Percentiles rank a stretch among this genome's conserved stretches.
Conservation (phyloP, 2,888 invertebrate species). For the Zeuzera pyrina region DNA sequence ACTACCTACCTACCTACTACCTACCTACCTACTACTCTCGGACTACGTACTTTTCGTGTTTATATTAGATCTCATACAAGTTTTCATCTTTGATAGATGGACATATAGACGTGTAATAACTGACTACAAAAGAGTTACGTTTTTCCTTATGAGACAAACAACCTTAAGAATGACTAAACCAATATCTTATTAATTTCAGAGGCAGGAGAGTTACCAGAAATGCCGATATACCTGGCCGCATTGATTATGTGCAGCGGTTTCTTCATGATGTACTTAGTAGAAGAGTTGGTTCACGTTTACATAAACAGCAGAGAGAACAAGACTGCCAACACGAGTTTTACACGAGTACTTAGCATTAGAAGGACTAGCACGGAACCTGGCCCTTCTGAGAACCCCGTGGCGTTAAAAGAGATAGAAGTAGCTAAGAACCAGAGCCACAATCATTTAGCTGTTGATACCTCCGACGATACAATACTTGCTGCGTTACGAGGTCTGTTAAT, state of each 20-base stretch:
- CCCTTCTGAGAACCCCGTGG: conserved; percentile 1
- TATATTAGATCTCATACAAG: too few relatives aligned
- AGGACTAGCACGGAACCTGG: conserved; percentile 39
- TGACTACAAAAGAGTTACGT: too few relatives aligned
- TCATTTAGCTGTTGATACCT: conserved; percentile 31
- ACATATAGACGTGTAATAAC: too few relatives aligned
- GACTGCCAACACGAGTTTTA: conserved; percentile 34
- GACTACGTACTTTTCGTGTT: too few relatives aligned
- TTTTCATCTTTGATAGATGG: too few relatives aligned
- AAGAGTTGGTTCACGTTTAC: conserved; percentile 82
- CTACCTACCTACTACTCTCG: too few relatives aligned
- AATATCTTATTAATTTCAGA: too few relatives aligned
- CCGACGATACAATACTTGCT: conserved; percentile 56
- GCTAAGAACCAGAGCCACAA: conserved; percentile 31
- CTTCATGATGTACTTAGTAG: conserved; percentile 83
- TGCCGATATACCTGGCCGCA: conserved; percentile 78
- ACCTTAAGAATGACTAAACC: too few relatives aligned
- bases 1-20: too few relatives aligned
- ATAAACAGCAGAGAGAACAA: conserved; percentile 69
- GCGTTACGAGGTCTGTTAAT: conserved; percentile 81
- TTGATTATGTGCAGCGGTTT: conserved; percentile 83
- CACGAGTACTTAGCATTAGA: conserved; percentile 48
- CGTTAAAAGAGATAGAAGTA: conserved; percentile 7
- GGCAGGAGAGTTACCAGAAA: conserved; percentile 57
- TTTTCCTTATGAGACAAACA: too few relatives aligned